Percentiles rank a stretch among this genome's conserved stretches.
Evolutionary conservation across 2,797 vertebrate genomes (phyloP).

Genomic region (Leptatherina wallacei): DNA sequence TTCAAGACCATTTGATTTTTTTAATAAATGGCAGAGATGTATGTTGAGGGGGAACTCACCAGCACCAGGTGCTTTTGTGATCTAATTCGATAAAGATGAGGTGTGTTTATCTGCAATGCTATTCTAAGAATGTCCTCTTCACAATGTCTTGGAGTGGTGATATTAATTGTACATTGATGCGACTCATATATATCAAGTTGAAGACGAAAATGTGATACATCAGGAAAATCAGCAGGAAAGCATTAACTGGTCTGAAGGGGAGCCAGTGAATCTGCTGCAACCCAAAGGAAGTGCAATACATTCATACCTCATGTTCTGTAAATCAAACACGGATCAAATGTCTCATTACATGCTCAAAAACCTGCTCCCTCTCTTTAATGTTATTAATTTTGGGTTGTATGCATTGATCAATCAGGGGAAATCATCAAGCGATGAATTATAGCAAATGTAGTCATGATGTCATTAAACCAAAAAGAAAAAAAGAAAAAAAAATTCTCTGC

Average conservation of each 20-base stretch:
- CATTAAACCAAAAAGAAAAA: constrained; percentile 69
- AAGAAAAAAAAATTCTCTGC: constrained; percentile 46
- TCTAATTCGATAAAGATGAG: constrained; percentile 18
- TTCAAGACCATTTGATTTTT: constrained; percentile 70
- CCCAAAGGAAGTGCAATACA: constrained; percentile 88
- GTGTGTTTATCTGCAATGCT: constrained; percentile 13
- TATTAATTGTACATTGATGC: constrained; percentile 45
- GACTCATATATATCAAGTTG: constrained; percentile 35
- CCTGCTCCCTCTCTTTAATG: constrained; percentile 32
- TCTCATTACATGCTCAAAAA: constrained; percentile 38
- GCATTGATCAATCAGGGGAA: constrained; percentile 71
- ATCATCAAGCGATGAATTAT: constrained; percentile 49
- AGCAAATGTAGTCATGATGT: constrained; percentile 56
- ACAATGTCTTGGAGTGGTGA: constrained; percentile 48
- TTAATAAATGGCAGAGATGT: constrained; percentile 69
- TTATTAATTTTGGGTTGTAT: constrained; percentile 63
- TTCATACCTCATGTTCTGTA: constrained; percentile 84
- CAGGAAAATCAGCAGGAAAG: constrained; percentile 33
- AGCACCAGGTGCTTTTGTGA: constrained; percentile 39
- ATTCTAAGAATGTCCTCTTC: constrained; percentile 46
- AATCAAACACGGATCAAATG: constrained; percentile 61
- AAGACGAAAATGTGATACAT: constrained; percentile 34
- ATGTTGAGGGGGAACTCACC: constrained; percentile 48
- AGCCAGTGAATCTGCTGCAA: constrained; percentile 71
- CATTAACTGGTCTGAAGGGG: constrained; percentile 32